These are phyloP conservation scores for Reinhardtius hippoglossoides DNA, from an alignment of 2,113 vertebrate species.

Conservation along the genomic window DNA sequence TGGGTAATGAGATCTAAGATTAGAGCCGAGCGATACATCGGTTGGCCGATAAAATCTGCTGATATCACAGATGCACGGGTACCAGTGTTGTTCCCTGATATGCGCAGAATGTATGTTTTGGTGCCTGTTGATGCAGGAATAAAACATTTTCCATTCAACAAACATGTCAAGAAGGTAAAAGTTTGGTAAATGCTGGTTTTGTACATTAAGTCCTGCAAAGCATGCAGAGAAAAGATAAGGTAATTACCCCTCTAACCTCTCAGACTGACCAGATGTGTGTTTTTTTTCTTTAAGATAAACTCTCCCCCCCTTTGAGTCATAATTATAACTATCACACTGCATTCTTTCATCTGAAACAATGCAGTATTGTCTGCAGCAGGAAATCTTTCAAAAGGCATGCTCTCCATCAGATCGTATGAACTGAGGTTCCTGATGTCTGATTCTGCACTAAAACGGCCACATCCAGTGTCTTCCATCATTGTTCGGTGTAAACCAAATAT, in stretches of 20 bases:
- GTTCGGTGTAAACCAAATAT: not conserved
- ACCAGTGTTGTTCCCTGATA: too few species aligned
- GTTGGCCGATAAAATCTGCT: too few species aligned
- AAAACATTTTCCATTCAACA: not conserved
- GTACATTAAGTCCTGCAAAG: not conserved
- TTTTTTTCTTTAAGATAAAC: conserved; percentile 35
- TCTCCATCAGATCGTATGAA: conserved; percentile 52
- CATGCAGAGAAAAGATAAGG: conserved; percentile 34
- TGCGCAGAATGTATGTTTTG: conserved; percentile 1
- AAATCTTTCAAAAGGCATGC: conserved; percentile 58
- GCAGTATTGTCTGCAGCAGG: conserved; percentile 70
- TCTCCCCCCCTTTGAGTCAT: conserved; percentile 52
- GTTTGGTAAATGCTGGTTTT: not conserved
- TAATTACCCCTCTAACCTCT: conserved; percentile 32
- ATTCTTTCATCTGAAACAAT: conserved; percentile 79
- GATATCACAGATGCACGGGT: too few species aligned
- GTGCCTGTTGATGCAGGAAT: not conserved
- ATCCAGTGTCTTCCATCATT: not conserved
- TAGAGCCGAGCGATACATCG: too few species aligned
- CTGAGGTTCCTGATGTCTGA: conserved; percentile 7
- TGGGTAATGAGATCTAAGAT: too few species aligned
- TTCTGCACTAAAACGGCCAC: not conserved
- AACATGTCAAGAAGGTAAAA: not conserved
- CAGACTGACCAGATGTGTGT: conserved; percentile 10
- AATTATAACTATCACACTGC: conserved; percentile 71